Conservation (phyloP, 2,888 invertebrate species). For the Harpagoxenus sublaevis region DNA sequence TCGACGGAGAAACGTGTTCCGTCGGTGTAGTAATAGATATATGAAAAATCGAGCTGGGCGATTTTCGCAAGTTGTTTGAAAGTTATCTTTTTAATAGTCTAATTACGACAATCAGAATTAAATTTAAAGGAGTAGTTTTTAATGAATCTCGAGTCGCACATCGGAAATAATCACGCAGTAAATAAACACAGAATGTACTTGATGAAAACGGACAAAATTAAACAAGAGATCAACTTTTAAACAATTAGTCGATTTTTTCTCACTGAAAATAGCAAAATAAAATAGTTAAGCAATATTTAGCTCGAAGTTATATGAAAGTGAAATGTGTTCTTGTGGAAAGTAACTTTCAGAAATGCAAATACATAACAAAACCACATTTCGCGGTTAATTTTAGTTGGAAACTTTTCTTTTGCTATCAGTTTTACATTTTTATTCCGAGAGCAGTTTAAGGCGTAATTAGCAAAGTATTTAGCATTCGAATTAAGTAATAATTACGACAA, state of each 20-base stretch:
- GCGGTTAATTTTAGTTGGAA: background rate
- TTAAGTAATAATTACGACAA: background rate
- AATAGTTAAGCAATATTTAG: background rate
- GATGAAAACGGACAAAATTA: background rate
- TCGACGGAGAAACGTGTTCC: background rate
- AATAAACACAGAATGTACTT: background rate
- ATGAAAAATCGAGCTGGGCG: background rate
- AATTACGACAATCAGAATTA: background rate
- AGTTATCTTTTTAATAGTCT: background rate
- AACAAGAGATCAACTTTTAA: background rate
- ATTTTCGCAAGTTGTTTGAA: background rate
- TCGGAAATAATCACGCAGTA: background rate
- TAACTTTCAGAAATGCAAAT: constrained; percentile 7
- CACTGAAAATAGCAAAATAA: background rate
- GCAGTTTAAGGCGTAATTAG: background rate
- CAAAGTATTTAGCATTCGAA: constrained; percentile 1
- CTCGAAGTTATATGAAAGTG: constrained; percentile 1
- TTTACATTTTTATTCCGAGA: constrained; percentile 4
- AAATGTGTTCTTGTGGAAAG: background rate
- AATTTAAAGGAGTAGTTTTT: no score
- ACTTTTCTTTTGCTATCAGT: background rate
- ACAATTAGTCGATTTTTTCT: background rate
- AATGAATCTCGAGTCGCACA: background rate
- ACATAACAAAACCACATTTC: background rate
- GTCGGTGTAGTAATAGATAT: background rate